Evolutionary conservation across 1,140 invertebrate genomes (phyloP).

Genomic region (Hypsibius dujardini): DNA sequence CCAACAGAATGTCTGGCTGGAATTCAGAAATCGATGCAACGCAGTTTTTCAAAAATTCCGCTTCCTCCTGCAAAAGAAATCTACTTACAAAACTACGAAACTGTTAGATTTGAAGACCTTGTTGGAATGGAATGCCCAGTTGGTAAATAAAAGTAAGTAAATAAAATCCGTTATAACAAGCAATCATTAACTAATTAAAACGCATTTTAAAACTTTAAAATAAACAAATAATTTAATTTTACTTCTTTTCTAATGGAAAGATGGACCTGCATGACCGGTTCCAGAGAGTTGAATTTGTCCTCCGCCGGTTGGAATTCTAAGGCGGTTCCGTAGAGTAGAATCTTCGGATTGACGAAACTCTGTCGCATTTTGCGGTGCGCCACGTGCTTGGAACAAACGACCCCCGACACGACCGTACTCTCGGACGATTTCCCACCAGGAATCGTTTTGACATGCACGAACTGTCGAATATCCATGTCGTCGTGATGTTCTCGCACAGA

Average conservation of each 20-base stretch:
- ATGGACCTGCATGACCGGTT: conserved; percentile 62
- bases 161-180: too few relatives aligned
- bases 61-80: conserved; percentile 44
- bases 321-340: conserved; percentile 64
- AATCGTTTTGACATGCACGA: conserved; percentile 81
- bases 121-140: too few relatives aligned
- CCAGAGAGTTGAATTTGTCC: conserved; percentile 69
- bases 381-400: conserved; percentile 80
- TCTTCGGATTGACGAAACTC: conserved; percentile 57
- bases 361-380: conserved; percentile 68
- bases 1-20: conserved; percentile 66
- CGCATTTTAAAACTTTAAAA: too few relatives aligned
- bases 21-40: conserved; percentile 69
- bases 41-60: conserved; percentile 67
- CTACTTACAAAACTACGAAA: too few relatives aligned
- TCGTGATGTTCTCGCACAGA: conserved; percentile 49
- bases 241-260: too few relatives aligned
- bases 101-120: too few relatives aligned
- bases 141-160: too few relatives aligned
- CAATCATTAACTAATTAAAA: too few relatives aligned
- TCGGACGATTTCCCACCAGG: conserved; percentile 57
- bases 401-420: conserved; percentile 58
- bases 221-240: too few relatives aligned
- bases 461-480: conserved; percentile 71
- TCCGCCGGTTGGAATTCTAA: conserved; percentile 81